phyloP scores from a whole-genome alignment of 2,888 invertebrate genomes.

The Cosmia pyralina region DNA sequence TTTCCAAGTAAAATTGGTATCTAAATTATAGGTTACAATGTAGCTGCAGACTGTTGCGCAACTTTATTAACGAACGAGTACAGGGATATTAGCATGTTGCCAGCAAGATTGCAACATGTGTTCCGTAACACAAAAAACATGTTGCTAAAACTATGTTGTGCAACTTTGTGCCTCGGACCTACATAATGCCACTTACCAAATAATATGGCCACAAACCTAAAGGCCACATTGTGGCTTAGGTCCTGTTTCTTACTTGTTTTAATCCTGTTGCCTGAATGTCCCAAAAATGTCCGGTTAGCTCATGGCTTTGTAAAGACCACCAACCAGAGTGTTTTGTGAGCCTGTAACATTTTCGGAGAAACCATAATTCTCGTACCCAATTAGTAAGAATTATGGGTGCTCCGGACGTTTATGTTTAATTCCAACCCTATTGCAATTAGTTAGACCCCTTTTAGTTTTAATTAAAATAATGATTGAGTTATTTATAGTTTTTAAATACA shows the following conservation, averaged over 20 bases:
- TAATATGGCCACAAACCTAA: background rate
- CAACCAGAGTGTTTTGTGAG: background rate
- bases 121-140: too few relatives aligned
- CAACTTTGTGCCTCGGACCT: background rate
- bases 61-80: background rate
- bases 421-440: background rate
- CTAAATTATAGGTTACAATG: background rate
- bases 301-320: background rate
- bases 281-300: background rate
- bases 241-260: background rate
- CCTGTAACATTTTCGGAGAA: background rate
- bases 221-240: too few relatives aligned
- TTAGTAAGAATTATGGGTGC: constrained; percentile 16
- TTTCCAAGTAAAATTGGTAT: constrained; percentile 9
- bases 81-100: background rate
- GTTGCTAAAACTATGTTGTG: background rate
- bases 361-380: constrained; percentile 13
- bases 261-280: background rate
- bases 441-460: constrained; percentile 8
- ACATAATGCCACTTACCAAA: too few relatives aligned
- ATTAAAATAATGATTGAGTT: constrained; percentile 13
- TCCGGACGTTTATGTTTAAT: constrained; percentile 14
- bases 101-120: too few relatives aligned
- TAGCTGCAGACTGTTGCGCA: background rate
- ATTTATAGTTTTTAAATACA: background rate